phyloP scores from a whole-genome alignment of 2,888 invertebrate species.

The Eudemis profundana region DNA sequence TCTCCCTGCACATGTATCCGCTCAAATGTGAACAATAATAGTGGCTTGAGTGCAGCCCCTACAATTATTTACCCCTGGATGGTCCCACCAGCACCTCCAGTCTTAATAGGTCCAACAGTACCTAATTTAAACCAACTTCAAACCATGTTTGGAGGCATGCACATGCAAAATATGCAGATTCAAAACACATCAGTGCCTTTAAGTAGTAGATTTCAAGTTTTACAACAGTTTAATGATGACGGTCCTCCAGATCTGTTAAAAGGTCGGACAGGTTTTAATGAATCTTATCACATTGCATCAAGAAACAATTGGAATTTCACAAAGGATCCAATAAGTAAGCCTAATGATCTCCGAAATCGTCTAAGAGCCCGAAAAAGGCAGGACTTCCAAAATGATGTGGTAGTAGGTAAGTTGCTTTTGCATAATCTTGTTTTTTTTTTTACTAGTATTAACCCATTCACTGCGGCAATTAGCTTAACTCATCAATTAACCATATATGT shows the following conservation, averaged over 20 bases:
- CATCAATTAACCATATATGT: too few species aligned
- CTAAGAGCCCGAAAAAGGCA: slow-evolving; percentile 48
- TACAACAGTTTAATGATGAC: slow-evolving; percentile 2
- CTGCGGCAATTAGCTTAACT: too few species aligned
- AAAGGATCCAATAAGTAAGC: background rate
- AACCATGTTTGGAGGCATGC: slow-evolving; percentile 38
- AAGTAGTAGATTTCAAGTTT: slow-evolving; percentile 42
- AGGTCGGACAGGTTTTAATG: background rate
- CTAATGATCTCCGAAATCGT: slow-evolving; percentile 55
- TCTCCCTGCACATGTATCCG: slow-evolving; percentile 30
- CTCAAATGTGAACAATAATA: slow-evolving; percentile 23
- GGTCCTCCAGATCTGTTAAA: background rate
- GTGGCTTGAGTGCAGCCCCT: slow-evolving; percentile 13
- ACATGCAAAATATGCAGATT: slow-evolving; percentile 36
- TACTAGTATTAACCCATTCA: background rate
- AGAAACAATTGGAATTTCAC: background rate
- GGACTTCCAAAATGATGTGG: background rate
- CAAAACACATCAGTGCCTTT: slow-evolving; percentile 47
- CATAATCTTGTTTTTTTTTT: background rate
- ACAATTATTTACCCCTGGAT: slow-evolving; percentile 50
- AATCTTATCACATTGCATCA: background rate
- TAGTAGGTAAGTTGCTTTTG: slow-evolving; percentile 17
- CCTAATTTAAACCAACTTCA: slow-evolving; percentile 48
- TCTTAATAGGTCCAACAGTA: slow-evolving; percentile 43
- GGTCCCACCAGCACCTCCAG: slow-evolving; percentile 49